Conservation (phyloP, 2,888 invertebrate species). For the Polia nebulosa region DNA sequence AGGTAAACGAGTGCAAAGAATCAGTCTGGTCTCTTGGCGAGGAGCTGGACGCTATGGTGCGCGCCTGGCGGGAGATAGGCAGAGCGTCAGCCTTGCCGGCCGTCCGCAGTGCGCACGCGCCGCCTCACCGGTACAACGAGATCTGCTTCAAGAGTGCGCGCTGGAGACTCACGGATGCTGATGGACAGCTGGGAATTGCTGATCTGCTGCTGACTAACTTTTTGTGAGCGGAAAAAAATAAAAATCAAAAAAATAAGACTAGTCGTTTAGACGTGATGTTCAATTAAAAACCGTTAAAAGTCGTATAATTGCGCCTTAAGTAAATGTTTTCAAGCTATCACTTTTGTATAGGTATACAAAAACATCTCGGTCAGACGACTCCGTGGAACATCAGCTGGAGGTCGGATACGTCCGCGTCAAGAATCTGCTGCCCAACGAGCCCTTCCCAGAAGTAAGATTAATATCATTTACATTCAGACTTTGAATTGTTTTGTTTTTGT, state of each 20-base stretch:
- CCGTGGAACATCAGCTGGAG: conserved; percentile 98
- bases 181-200: conserved; percentile 99
- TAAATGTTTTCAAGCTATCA: no score
- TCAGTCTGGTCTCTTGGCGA: conserved; percentile 96
- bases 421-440: conserved; percentile 98
- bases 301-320: no score
- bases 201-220: conserved; percentile 99
- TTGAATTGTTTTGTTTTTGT: background rate
- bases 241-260: no score
- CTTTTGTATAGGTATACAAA: conserved; percentile 95
- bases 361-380: conserved; percentile 98
- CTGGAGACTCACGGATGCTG: conserved; percentile 99
- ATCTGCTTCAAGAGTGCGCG: conserved; percentile 99
- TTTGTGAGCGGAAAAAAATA: no score
- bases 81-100: conserved; percentile 92
- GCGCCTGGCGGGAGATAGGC: conserved; percentile 95
- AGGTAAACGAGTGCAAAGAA: conserved; percentile 97
- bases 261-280: no score
- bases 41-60: conserved; percentile 98
- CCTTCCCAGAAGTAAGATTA: conserved; percentile 94
- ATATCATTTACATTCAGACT: background rate
- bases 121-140: conserved; percentile 94
- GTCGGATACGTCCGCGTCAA: conserved; percentile 98
- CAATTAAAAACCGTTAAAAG: no score
- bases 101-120: conserved; percentile 92